These are phyloP conservation scores for Nephila pilipes DNA, from an alignment of 1,140 invertebrate genomes.

Conservation along the genomic window DNA sequence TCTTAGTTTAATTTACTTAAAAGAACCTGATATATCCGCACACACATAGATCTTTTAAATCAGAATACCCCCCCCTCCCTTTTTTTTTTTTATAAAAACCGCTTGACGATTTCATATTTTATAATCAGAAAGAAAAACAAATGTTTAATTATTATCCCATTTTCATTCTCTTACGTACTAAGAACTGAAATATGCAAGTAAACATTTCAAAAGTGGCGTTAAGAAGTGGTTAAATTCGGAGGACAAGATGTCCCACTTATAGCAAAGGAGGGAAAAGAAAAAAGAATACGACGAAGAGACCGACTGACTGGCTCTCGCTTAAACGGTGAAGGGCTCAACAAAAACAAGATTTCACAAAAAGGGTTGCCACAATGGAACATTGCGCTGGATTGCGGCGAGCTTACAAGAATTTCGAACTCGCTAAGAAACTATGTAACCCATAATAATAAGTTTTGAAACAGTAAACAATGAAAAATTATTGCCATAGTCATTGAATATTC, in stretches of 20 bases:
- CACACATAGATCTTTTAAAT: too few relatives aligned
- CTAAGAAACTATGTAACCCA: not conserved
- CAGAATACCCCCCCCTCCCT: too few relatives aligned
- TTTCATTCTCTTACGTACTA: not conserved
- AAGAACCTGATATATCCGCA: too few relatives aligned
- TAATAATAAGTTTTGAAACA: not conserved
- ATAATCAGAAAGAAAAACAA: too few relatives aligned
- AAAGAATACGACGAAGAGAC: slow-evolving; percentile 40
- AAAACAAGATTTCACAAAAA: slow-evolving; percentile 38
- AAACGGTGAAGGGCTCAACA: slow-evolving; percentile 53
- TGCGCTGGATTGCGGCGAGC: slow-evolving; percentile 18
- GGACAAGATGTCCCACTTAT: slow-evolving; percentile 51
- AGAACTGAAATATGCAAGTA: slow-evolving; percentile 11
- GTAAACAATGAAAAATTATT: too few relatives aligned
- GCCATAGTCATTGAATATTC: too few relatives aligned
- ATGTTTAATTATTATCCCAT: not conserved
- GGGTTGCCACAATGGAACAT: slow-evolving; percentile 43
- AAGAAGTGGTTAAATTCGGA: slow-evolving; percentile 49
- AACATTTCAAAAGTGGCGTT: slow-evolving; percentile 43
- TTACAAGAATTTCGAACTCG: not conserved
- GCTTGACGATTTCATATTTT: too few relatives aligned
- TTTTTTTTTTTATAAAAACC: too few relatives aligned
- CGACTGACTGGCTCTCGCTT: slow-evolving; percentile 53
- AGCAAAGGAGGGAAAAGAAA: slow-evolving; percentile 12
- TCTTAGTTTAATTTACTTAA: too few relatives aligned